Base-by-base conservation (phyloP, 2,113 vertebrate species). In the Orycteropus afer region DNA sequence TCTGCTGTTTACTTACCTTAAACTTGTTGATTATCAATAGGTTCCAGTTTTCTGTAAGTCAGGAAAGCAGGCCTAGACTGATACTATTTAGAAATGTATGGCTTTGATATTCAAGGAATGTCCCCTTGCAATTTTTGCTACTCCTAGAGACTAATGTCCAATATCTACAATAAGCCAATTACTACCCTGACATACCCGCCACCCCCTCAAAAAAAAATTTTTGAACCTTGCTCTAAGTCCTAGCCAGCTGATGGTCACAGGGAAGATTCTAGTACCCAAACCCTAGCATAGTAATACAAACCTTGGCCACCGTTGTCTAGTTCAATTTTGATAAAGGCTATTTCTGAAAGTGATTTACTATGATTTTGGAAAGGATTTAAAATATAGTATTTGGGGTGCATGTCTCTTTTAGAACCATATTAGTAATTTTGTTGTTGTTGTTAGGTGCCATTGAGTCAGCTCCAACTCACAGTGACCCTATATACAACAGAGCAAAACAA, bases 331-430 rank as follows among this genome's bases (percentile, higher is more conserved):
- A 84, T 12, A 45, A 77, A 69, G 37, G 47, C 6, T 55, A 22
- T 82, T 87, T 95, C 76, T 90, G 37, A 47, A 78, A 80, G 17
- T 7, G 23, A 10, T 82, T 89, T 65, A 22, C 45, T 91, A 22
- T 74, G 51, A 65, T 91, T 89, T 93, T 53, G 77, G 17, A 82
- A 86, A 49, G 22, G 67, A 90, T 20, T 74, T 84, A 89, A 81
- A 93, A 88, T 81, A 61, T 27, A 85, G 27, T 1, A 25, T 81
- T 57, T 65, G 18, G n/a, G 37, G 23, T 32, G 40, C 5, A 8
- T 82, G 20, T 47, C 12, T 65, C 22, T 67, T 73, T 86, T n/a
- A 86, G 61, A 93, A 89, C 11, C 3, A 53, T 55, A 94, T 85
- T 59, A 80, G 67, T 79, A 25, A 45, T 71, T n/a, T n/a, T n/a